Base-by-base conservation (phyloP, 2,797 vertebrate species). In the Crenichthys baileyi region DNA sequence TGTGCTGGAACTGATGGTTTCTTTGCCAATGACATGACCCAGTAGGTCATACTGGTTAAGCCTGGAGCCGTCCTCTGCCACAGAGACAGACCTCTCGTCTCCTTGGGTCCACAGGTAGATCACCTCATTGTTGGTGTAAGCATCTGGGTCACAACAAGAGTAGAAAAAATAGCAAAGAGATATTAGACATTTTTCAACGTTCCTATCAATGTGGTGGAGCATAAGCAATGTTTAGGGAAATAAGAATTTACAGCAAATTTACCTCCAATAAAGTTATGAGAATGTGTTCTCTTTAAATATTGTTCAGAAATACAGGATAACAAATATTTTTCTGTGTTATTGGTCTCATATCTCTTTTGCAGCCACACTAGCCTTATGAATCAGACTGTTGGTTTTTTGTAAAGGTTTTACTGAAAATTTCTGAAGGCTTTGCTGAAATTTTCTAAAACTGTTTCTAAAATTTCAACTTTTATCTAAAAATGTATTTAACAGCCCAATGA, bases 1-100 rank as follows among this genome's bases (percentile, higher is more conserved):
- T 98, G 98, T 99, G 94, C 98, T 99, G 83, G 98, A 99, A 72
- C 97, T 97, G 92, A 99, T 98, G 93, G 97, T 97, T 93, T 99
- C 98, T 85, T 97, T 98, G 68, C 98, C 97, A 82, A 97, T 98
- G 51, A 97, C 97, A 4, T 99, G 97, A 61, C 97, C 98, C 92
- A 99, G 93, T 67, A 99, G 91, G 92, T 99, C 98, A 44, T 99
- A 99, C 85, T 99, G 98, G 91, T 99, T 99, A 75, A 99, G 95
- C 72, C 98, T 95, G 77, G 98, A 99, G 46, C 98, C 97, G 26
- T 97, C 98, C 79, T 97, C 96, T 0, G 98, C 98, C 72, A 99
- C 97, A 70, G 97, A 94, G n/a, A 99, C 98, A 0, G 98, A 98
- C 70, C 94, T 96, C 82, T 97, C 96, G 61, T 97, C 97, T 6